Conservation (phyloP, 1,140 invertebrate species). For the Magallana ariakensis region DNA sequence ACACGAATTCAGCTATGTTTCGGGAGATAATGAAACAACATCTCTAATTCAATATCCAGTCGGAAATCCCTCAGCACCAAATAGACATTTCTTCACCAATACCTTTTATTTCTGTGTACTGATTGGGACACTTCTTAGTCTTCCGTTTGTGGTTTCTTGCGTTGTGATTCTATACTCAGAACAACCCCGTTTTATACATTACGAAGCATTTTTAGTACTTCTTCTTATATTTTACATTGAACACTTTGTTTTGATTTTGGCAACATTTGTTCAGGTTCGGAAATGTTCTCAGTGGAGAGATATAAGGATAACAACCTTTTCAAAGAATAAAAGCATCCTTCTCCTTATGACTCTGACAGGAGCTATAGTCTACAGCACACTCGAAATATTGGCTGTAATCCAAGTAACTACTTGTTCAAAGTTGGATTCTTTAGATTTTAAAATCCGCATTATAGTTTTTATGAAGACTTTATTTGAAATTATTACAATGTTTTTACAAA, state of each 20-base stretch:
- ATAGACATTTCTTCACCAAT: not conserved
- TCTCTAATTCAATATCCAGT: not conserved
- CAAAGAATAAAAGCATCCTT: not conserved
- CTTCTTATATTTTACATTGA: not conserved
- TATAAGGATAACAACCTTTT: not conserved
- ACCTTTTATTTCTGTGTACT: not conserved
- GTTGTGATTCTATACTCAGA: not conserved
- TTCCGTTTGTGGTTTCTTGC: not conserved
- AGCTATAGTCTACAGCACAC: slow-evolving; percentile 1
- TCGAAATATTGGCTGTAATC: not conserved
- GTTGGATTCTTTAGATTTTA: not conserved
- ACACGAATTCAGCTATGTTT: not conserved
- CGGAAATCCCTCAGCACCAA: not conserved
- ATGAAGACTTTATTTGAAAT: not conserved
- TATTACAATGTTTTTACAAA: not conserved
- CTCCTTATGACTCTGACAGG: not conserved
- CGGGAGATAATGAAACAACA: not conserved
- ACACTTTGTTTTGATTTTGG: not conserved
- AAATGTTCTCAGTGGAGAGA: not conserved
- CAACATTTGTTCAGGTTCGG: not conserved
- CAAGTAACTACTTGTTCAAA: not conserved
- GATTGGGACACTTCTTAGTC: slow-evolving; percentile 10
- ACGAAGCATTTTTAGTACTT: not conserved
- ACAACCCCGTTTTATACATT: not conserved
- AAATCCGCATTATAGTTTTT: not conserved